Evolutionary conservation across 1,140 invertebrate genomes (phyloP), one percentile per base, ranked within the genome.

Genomic region (Caerostris darwini): DNA sequence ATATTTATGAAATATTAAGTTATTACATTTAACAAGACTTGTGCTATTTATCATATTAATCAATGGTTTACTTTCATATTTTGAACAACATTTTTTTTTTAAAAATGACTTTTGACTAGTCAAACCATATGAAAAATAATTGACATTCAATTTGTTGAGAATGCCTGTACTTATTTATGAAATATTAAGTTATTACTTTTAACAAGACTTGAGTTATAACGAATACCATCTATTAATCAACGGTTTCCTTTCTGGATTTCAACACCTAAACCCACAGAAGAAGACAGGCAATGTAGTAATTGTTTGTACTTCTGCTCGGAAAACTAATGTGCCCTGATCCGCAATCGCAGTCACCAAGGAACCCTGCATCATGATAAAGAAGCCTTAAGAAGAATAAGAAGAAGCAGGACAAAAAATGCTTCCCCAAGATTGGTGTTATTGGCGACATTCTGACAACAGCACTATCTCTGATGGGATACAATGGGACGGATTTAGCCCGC

Each of bases 381-480:
- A 77, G 34, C 71, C 71, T 10, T 12, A 50, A 12, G 12, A 77
- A 34, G 34, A 12, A 3, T 3, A 77, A 34, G 34, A 34, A 34
- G 34, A 77, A 77, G 10, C 7, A 5, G 0, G 10, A 53, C 50
- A 10, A 77, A 53, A 77, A 53, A 34, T 10, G 61, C 19, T 10
- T 50, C 3, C 34, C 19, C 8, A 77, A 77, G 71, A 77, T 77
- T 53, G 71, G 71, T 77, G 71, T 77, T 34, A 77, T 8, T 50
- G 50, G 12, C 71, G 71, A 77, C 71, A 77, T 77, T 77, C 71
- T 34, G 50, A 77, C 34, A 34, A 34, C 71, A 77, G 71, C 34
- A 5, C 71, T 77, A 77, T 77, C 71, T 12, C 71, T 77, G 71
- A 77, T 77, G 71, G 69, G 71, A 77, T 77, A 77, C 71, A 77